Conservation (phyloP, 1,140 invertebrate genomes). For the Psilanteris sp. region DNA sequence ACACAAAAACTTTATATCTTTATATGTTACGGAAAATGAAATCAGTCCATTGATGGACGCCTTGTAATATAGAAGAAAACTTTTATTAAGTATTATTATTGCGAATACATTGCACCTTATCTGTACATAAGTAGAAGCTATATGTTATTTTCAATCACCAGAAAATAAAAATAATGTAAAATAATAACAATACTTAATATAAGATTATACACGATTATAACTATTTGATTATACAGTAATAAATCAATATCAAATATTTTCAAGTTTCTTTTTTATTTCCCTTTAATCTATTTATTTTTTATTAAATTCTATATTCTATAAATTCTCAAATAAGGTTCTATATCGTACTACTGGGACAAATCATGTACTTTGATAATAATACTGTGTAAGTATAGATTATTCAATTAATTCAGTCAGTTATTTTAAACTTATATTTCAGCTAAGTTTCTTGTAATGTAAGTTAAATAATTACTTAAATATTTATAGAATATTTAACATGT, state of each 20-base stretch:
- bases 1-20: constrained; percentile 77
- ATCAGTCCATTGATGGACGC: constrained; percentile 69
- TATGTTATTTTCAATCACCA: constrained; percentile 79
- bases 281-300: too few species aligned
- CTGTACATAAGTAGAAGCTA: constrained; percentile 78
- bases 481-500: too few species aligned
- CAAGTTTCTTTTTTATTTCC: constrained; percentile 40
- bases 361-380: too few species aligned
- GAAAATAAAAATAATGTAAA: constrained; percentile 74
- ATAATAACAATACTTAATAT: constrained; percentile 77
- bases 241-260: constrained; percentile 73
- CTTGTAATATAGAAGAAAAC: constrained; percentile 71
- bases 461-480: too few species aligned
- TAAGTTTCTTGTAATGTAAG: too few species aligned
- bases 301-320: too few species aligned
- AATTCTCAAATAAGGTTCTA: too few species aligned
- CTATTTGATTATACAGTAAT: constrained; percentile 76
- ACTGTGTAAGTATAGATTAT: too few species aligned
- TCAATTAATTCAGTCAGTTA: too few species aligned
- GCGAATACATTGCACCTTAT: constrained; percentile 77
- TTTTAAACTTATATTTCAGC: too few species aligned
- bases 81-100: constrained; percentile 77
- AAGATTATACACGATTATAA: constrained; percentile 79
- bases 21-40: constrained; percentile 71
- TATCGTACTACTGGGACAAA: too few species aligned